Evolutionary conservation across 2,888 invertebrate genomes (phyloP), one percentile per base, ranked within the genome.

Genomic region (Drosophila tanythrix): DNA sequence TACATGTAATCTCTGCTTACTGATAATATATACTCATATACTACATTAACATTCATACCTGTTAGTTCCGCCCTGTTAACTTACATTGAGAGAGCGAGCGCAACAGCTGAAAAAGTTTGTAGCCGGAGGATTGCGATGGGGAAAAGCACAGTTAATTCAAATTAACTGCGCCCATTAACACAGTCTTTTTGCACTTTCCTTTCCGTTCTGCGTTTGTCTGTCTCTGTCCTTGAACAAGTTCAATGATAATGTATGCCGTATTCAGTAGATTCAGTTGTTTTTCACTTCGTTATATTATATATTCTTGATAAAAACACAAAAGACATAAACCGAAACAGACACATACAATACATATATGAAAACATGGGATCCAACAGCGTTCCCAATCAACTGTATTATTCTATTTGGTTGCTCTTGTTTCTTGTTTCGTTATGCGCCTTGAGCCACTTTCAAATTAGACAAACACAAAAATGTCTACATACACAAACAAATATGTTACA

Each of bases 161-260:
- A 63, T 50, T 43, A 25, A 38, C 51, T 57, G 40, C 18, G 8
- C 13, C 18, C 38, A 57, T 36, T 57, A 21, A 31, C 40, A 51
- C 15, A 46, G 15, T 50, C n/a, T 50, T 38, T 27, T 61, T 63
- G 70, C 61, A 31, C 53, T 62, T 57, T 70, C 59, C 55, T 27
- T 63, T 74, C 36, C 21, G 31, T 36, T 21, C 36, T 43, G 43
- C 74, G 80, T 79, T n/a, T 33, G 8, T 33, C 25, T 55, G 56
- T n/a, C 11, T 52, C 48, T 81, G 90, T 81, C 86, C 86, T 87
- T 87, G 88, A 81, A 64, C 50, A 83, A 89, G 86, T 89, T 87
- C 90, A 87, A 82, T 74, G 90, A 77, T 85, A 68, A 81, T 72
- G 59, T 40, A 53, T 57, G 58, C 27, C 55, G 46, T n/a, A 51